These are phyloP conservation scores for Clostera curtula DNA, from an alignment of 2,888 invertebrate species.

Conservation along the genomic window DNA sequence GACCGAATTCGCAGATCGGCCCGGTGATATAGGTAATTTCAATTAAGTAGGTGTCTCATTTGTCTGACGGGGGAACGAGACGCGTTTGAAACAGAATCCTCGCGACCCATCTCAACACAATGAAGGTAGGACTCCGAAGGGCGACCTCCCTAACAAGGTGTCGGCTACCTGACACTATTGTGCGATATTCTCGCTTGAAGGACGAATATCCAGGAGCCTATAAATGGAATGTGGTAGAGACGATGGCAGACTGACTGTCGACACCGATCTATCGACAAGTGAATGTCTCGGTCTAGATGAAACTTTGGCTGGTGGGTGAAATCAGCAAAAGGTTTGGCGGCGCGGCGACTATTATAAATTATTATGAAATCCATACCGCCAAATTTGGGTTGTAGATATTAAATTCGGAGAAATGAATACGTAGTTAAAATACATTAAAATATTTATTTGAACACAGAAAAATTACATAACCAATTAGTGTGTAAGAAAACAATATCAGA, in stretches of 20 bases:
- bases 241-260: constrained; percentile 20
- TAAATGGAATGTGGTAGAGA: constrained; percentile 36
- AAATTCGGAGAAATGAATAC: too few relatives aligned
- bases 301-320: too few relatives aligned
- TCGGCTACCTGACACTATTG: constrained; percentile 65
- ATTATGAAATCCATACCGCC: too few relatives aligned
- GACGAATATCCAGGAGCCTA: constrained; percentile 57
- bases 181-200: constrained; percentile 51
- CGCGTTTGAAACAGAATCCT: constrained; percentile 54
- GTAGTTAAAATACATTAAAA: too few relatives aligned
- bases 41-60: constrained; percentile 45
- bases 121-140: constrained; percentile 54
- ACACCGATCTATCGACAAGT: too few relatives aligned
- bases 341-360: too few relatives aligned
- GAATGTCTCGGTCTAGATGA: too few relatives aligned
- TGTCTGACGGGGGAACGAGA: constrained; percentile 36
- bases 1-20: constrained; percentile 8
- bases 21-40: constrained; percentile 31
- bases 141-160: constrained; percentile 62
- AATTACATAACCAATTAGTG: too few relatives aligned
- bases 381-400: too few relatives aligned
- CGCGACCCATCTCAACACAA: constrained; percentile 55
- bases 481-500: too few relatives aligned
- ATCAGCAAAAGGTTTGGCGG: too few relatives aligned
- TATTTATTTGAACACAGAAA: too few relatives aligned